phyloP scores from a whole-genome alignment of 2,797 vertebrate species.

The Eidolon dupreanum region DNA sequence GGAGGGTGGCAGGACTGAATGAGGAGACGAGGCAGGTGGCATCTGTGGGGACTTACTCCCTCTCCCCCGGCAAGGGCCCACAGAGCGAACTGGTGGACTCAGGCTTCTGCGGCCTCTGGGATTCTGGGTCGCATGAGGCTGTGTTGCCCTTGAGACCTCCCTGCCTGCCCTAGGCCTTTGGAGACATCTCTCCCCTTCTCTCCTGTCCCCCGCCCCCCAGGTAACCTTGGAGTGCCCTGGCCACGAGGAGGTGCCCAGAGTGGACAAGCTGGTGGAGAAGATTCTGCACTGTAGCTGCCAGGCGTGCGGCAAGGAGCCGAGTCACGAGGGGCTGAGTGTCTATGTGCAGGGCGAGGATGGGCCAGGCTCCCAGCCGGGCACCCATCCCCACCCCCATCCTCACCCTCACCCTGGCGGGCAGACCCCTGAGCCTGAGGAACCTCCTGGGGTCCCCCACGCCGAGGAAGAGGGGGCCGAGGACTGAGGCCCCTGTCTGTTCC shows the following conservation, averaged over 20 bases:
- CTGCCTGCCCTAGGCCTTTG: background rate
- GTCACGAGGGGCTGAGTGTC: conserved; percentile 94
- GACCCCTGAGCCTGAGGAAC: conserved; percentile 74
- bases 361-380: conserved; percentile 68
- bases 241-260: conserved; percentile 92
- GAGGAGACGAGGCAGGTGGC: background rate
- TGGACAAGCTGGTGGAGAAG: conserved; percentile 98
- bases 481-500: conserved; percentile 74
- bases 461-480: conserved; percentile 85
- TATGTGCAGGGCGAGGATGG: conserved; percentile 88
- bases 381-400: conserved; percentile 74
- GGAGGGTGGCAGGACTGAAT: background rate
- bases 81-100: background rate
- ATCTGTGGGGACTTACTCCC: background rate
- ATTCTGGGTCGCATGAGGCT: background rate
- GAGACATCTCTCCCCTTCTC: background rate
- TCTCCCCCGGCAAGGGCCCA: too few species aligned
- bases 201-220: conserved; percentile 78
- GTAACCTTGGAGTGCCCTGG: conserved; percentile 96
- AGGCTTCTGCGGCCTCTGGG: background rate
- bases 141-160: background rate
- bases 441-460: conserved; percentile 75
- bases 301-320: conserved; percentile 94
- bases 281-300: conserved; percentile 98
- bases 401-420: conserved; percentile 79